These are phyloP conservation scores for Geodia barretti DNA, from an alignment of 37 sponge, comb jelly and placozoan genomes.

Conservation along the genomic window DNA sequence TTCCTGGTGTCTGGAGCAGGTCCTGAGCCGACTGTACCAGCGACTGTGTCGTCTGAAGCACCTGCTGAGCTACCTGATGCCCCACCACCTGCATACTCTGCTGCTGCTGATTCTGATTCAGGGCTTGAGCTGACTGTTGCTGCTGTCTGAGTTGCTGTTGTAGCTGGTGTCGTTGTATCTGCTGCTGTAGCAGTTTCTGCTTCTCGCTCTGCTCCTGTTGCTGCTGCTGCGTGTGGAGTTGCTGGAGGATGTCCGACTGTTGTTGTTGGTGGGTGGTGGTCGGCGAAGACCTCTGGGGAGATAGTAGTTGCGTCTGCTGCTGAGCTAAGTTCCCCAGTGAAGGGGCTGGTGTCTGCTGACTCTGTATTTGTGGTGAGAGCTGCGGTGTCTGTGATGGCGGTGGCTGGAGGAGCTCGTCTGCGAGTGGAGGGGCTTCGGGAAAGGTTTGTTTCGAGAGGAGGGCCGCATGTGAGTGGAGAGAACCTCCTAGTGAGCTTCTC, in stretches of 20 bases:
- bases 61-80: constrained; percentile 2
- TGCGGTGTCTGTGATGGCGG: not conserved
- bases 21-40: not conserved
- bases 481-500: no score
- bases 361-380: not conserved
- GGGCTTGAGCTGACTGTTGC: not conserved
- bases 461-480: no score
- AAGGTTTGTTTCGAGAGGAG: not conserved
- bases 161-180: constrained; percentile 1
- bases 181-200: not conserved
- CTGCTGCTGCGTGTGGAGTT: not conserved
- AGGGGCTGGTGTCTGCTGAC: not conserved
- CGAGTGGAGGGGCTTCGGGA: not conserved
- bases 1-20: not conserved
- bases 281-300: no score
- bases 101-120: constrained; percentile 1
- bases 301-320: not conserved
- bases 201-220: not conserved
- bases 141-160: not conserved
- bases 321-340: no score
- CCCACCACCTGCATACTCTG: not conserved
- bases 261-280: no score
- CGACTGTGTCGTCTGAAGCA: not conserved
- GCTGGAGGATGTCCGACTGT: no score
- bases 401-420: not conserved